phyloP scores from a whole-genome alignment of 2,888 invertebrate species.

The Ligdia adustata region DNA sequence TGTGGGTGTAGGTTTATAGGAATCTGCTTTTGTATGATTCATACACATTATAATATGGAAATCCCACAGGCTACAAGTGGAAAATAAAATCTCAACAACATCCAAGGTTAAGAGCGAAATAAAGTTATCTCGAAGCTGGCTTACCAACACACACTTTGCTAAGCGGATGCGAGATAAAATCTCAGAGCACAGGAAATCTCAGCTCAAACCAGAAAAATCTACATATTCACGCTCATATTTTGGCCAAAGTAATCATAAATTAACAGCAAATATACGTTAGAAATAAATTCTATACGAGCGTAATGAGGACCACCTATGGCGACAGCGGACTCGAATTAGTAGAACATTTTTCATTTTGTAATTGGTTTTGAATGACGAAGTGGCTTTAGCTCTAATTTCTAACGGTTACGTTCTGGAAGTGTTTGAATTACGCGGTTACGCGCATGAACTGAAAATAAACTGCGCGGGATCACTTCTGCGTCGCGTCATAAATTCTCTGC shows the following conservation, averaged over 20 bases:
- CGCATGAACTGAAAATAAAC: constrained; percentile 76
- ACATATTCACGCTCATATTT: constrained; percentile 25
- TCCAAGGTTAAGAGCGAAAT: constrained; percentile 23
- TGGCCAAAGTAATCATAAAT: constrained; percentile 23
- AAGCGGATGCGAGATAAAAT: constrained; percentile 32
- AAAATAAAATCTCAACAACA: constrained; percentile 10
- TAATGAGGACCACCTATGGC: constrained; percentile 33
- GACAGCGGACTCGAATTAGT: constrained; percentile 31
- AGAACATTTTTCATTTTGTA: constrained; percentile 48
- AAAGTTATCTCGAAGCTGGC: constrained; percentile 25
- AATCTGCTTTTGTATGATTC: constrained; percentile 1
- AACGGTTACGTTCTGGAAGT: constrained; percentile 52
- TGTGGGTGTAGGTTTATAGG: no score
- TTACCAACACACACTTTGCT: constrained; percentile 16
- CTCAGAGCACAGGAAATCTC: constrained; percentile 24
- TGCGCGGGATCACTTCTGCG: constrained; percentile 70
- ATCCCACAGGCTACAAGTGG: constrained; percentile 4
- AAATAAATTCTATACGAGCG: constrained; percentile 21
- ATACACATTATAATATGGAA: constrained; percentile 3
- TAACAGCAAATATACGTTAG: constrained; percentile 20
- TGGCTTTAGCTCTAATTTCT: constrained; percentile 57
- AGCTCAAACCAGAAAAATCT: constrained; percentile 24
- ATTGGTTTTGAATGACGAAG: constrained; percentile 51
- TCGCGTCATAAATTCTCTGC: constrained; percentile 77
- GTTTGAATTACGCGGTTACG: constrained; percentile 80